Percentiles rank a stretch among this genome's conserved stretches.
phyloP scores from a whole-genome alignment of 2,888 invertebrate species.

The Temnothorax unifasciatus region DNA sequence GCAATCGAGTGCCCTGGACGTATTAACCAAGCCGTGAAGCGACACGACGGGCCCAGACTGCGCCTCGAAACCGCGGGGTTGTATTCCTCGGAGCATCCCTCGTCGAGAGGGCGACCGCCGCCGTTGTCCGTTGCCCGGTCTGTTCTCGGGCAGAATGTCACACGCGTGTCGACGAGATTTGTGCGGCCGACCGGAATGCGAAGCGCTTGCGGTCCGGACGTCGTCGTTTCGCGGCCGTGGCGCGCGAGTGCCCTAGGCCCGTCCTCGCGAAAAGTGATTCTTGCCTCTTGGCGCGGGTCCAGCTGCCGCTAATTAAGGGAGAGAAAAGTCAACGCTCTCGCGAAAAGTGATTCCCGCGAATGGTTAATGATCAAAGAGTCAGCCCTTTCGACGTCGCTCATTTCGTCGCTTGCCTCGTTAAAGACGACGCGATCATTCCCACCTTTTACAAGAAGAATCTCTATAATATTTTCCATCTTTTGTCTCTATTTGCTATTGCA shows the following conservation, averaged over 20 bases:
- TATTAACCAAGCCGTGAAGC: constrained; percentile 72
- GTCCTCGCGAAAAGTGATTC: constrained; percentile 49
- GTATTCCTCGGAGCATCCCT: constrained; percentile 60
- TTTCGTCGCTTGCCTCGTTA: constrained; percentile 27
- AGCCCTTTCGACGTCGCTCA: constrained; percentile 24
- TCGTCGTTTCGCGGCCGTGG: constrained; percentile 61
- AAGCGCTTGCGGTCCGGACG: constrained; percentile 78
- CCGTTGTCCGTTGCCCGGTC: constrained; percentile 63
- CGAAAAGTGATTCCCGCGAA: constrained; percentile 47
- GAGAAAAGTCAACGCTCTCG: constrained; percentile 50
- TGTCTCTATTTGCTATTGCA: background rate
- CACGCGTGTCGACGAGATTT: constrained; percentile 79
- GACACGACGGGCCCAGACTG: constrained; percentile 59
- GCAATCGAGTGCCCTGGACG: constrained; percentile 69
- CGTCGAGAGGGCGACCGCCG: constrained; percentile 61
- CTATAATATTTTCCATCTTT: background rate
- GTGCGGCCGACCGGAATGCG: constrained; percentile 80
- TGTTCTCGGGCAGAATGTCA: constrained; percentile 70
- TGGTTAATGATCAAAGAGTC: constrained; percentile 43
- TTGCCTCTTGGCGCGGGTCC: constrained; percentile 66
- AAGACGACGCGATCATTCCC: constrained; percentile 16
- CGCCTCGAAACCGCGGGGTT: constrained; percentile 64
- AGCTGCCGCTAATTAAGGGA: constrained; percentile 71
- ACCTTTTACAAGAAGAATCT: background rate
- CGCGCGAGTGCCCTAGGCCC: constrained; percentile 47